Base-by-base conservation (phyloP, 1,140 invertebrate species). In the Metopolophium dirhodum region DNA sequence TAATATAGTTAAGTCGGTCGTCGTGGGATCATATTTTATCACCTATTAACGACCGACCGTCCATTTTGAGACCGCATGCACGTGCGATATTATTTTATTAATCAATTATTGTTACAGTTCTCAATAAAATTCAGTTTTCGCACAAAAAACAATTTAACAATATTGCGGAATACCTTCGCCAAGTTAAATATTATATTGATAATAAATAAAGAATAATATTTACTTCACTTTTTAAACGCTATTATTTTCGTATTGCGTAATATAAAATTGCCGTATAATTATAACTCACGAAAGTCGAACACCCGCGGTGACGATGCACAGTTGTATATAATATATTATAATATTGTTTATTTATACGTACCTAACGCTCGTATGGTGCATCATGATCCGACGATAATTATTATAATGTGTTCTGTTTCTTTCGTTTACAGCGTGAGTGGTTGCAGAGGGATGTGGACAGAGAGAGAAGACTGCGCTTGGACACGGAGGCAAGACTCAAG, bases 401-500 rank as follows among this genome's bases (percentile, higher is more conserved):
- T n/a, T 77, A 41, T 41, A 77, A 77, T n/a, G n/a, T 45, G 49
- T 37, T 90, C 2, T 18, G 30, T 54, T 77, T 91, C 18, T 37
- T 77, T 77, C 14, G 54, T 49, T 91, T 96, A 8, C 95, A 96
- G 96, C 96, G 96, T 94, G 96, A 96, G 95, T 95, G 96, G 94
- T 95, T 96, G 92, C 96, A 96, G 95, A 96, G 96, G 95, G 96
- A 96, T 96, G 96, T 96, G 95, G 96, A 96, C 95, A 95, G 96
- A 93, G 96, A 96, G 95, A 95, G 96, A 82, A 95, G 96, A 94
- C 95, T 96, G 94, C 96, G 96, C 94, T 95, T 96, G 95, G 96
- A 96, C 94, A 96, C 96, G 94, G 96, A 96, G 94, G 95, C 95
- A 94, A 95, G 96, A 82, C 95, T 96, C 91, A 96, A 96, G 94